Percentiles rank a stretch among this genome's conserved stretches.
phyloP scores from a whole-genome alignment of 2,113 vertebrate genomes.

The Serilophus lunatus region DNA sequence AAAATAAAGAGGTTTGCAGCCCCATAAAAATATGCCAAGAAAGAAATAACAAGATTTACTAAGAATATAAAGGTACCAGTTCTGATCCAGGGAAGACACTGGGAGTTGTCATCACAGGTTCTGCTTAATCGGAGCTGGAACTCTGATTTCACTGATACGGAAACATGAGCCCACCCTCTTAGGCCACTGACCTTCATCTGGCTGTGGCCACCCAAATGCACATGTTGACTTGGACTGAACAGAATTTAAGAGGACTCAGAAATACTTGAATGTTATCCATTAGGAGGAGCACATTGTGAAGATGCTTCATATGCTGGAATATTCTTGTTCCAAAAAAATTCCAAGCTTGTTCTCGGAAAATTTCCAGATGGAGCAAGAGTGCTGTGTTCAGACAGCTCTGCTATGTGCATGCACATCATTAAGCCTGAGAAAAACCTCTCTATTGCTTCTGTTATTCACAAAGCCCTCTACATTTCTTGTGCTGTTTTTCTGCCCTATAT shows the following conservation, averaged over 20 bases:
- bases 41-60: background rate
- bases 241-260: background rate
- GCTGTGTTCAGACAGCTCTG: background rate
- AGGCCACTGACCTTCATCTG: background rate
- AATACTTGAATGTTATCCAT: conserved; percentile 8
- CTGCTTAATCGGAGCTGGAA: background rate
- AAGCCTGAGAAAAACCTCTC: background rate
- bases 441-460: background rate
- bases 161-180: background rate
- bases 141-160: background rate
- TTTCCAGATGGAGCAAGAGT: background rate
- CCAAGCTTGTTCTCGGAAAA: background rate
- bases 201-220: background rate
- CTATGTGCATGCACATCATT: background rate
- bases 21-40: background rate
- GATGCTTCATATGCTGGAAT: conserved; percentile 29
- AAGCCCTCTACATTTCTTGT: background rate
- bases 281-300: background rate
- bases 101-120: background rate
- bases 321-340: conserved; percentile 1
- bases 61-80: background rate
- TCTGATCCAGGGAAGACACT: background rate
- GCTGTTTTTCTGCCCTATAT: background rate
- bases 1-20: background rate
- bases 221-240: background rate